Evolutionary conservation across 1,140 invertebrate species (phyloP), one percentile per base, ranked within the genome.

Genomic region (Lucilia cuprina): DNA sequence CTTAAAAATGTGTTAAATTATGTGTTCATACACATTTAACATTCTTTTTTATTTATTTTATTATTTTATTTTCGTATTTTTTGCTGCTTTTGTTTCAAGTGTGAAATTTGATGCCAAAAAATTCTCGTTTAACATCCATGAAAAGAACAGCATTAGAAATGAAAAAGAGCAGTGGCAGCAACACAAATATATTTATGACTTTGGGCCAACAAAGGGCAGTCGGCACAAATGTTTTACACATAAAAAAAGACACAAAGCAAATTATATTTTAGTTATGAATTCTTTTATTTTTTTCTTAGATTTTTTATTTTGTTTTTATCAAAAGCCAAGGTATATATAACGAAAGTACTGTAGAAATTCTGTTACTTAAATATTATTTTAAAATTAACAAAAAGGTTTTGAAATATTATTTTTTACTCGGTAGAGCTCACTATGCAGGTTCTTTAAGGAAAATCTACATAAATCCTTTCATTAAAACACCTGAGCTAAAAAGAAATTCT

Each of bases 1-100:
- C 74, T 77, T 77, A 77, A 77, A 77, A 77, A 77, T 77, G 74
- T 77, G 74, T 77, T 41, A 77, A 77, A 41, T 77, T 77, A 77
- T 77, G 74, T 77, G 74, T 77, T 77, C 34, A 77, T 77, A 77
- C 34, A 75, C 74, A 35, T 41, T 41, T 77, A n/a, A 13, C 50
- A 55, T 55, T 77, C 8, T 17, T 74, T 74, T 10, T 74, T 74
- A 34, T 74, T 17, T 41, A 9, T 34, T 74, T 74, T 74, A 30
- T 12, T 10, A 74, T 74, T 74, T 30, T 74, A 12, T 34, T 30
- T 77, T 41, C 35, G 5, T 75, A 14, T 75, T 75, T 25, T 75
- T 75, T 25, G 12, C 10, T 34, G n/a, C 74, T 41, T 41, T 77
- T 74, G 34, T 35, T 12, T 77, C 30, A 77, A 77, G 74, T 77